These are phyloP conservation scores for Lepidurus apus DNA, from an alignment of 1,140 invertebrate genomes.

Conservation along the genomic window DNA sequence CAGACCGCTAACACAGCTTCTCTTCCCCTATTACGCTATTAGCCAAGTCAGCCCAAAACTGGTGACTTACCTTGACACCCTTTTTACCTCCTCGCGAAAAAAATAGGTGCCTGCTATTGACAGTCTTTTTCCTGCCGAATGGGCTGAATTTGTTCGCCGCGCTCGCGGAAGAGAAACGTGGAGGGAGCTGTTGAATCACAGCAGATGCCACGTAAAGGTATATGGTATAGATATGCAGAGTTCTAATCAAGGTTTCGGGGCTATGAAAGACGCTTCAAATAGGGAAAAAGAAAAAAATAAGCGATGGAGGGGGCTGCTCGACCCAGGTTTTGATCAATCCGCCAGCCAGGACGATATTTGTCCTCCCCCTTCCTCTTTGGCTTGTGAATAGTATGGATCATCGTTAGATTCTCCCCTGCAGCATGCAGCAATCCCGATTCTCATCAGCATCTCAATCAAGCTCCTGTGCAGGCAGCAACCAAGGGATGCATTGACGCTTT, in stretches of 20 bases:
- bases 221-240: background rate
- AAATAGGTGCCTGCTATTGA: too few relatives aligned
- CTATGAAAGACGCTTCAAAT: background rate
- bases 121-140: too few relatives aligned
- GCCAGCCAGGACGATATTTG: background rate
- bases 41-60: conserved; percentile 2
- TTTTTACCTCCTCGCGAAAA: too few relatives aligned
- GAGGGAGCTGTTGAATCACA: background rate
- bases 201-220: background rate
- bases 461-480: conserved; percentile 16
- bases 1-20: conserved; percentile 18
- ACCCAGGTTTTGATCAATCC: background rate
- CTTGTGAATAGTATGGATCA: conserved; percentile 15
- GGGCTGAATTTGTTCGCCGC: too few relatives aligned
- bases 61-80: background rate
- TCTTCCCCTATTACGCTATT: background rate
- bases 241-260: background rate
- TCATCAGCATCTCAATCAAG: conserved; percentile 21
- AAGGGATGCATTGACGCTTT: conserved; percentile 18
- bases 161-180: background rate
- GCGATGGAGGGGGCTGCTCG: too few relatives aligned
- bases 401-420: conserved; percentile 7
- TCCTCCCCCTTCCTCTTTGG: background rate
- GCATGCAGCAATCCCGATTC: conserved; percentile 7
- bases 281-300: background rate